Evolutionary conservation across 2,113 vertebrate genomes (phyloP).

Genomic region (Indicator indicator): DNA sequence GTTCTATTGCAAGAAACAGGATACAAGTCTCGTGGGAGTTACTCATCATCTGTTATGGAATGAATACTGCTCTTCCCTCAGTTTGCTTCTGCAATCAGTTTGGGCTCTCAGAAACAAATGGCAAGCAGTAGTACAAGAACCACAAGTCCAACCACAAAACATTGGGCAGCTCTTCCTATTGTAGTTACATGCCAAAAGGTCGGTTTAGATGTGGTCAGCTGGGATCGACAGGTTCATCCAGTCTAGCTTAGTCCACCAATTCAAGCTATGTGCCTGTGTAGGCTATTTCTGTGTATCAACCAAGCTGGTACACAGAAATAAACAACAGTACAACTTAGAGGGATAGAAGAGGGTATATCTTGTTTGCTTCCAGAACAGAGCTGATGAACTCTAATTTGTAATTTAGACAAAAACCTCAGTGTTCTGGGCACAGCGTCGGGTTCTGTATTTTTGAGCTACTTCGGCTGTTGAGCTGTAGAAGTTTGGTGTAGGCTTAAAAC

Average conservation of each 20-base stretch:
- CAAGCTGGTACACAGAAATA: not conserved
- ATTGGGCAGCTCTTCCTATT: not conserved
- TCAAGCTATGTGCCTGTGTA: not conserved
- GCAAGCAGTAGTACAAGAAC: not conserved
- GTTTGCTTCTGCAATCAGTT: not conserved
- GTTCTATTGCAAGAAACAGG: slow-evolving; percentile 16
- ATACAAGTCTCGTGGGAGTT: slow-evolving; percentile 1
- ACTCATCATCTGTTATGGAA: not conserved
- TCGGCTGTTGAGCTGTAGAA: not conserved
- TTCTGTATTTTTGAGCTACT: not conserved
- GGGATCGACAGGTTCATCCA: not conserved
- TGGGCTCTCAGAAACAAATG: not conserved
- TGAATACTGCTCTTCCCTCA: not conserved
- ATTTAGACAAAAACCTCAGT: not conserved
- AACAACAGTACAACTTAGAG: not conserved
- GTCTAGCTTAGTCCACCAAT: not conserved
- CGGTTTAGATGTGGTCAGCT: not conserved
- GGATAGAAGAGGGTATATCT: not conserved
- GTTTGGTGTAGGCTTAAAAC: not conserved
- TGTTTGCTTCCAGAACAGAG: not conserved
- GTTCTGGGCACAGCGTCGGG: not conserved
- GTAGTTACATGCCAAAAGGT: not conserved
- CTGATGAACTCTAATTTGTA: not conserved
- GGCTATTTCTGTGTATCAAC: not conserved
- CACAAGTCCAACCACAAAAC: not conserved